Evolutionary conservation across 1,140 invertebrate genomes (phyloP).

Genomic region (Drosophila bocqueti): DNA sequence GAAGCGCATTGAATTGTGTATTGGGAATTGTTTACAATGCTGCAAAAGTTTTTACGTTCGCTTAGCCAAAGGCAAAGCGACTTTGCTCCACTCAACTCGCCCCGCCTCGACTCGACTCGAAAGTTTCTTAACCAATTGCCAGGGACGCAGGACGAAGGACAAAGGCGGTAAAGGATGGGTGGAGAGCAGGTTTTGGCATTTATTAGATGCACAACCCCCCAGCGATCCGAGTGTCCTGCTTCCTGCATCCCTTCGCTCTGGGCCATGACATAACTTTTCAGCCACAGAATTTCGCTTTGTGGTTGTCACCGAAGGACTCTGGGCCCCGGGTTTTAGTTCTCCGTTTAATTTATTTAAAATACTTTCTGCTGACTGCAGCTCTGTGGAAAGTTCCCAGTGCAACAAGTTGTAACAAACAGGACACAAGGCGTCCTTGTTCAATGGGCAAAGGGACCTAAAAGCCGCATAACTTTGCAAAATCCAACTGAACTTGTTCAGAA

Average conservation of each 20-base stretch:
- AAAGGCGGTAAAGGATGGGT: conserved; percentile 15
- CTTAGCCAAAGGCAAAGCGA: conserved; percentile 76
- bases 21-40: conserved; percentile 83
- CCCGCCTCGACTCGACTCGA: conserved; percentile 20
- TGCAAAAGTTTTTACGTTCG: conserved; percentile 81
- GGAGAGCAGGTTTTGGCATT: conserved; percentile 61
- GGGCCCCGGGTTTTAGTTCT: conserved; percentile 13
- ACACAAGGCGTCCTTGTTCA: conserved; percentile 28
- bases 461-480: conserved; percentile 33
- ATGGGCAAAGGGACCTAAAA: conserved; percentile 30
- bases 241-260: conserved; percentile 12
- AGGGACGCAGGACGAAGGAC: conserved; percentile 7
- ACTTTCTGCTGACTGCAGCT: conserved; percentile 48
- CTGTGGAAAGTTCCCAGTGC: conserved; percentile 34
- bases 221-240: conserved; percentile 40
- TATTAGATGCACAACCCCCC: conserved; percentile 75
- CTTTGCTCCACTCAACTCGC: conserved; percentile 7
- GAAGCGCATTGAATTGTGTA: conserved; percentile 83
- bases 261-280: conserved; percentile 65
- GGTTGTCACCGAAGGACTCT: conserved; percentile 49
- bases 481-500: conserved; percentile 13
- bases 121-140: conserved; percentile 80
- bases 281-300: conserved; percentile 64
- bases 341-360: conserved; percentile 75
- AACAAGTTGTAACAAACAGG: conserved; percentile 44